These are phyloP conservation scores for Lysiphlebus fabarum DNA, from an alignment of 1,140 invertebrate genomes.

Conservation along the genomic window DNA sequence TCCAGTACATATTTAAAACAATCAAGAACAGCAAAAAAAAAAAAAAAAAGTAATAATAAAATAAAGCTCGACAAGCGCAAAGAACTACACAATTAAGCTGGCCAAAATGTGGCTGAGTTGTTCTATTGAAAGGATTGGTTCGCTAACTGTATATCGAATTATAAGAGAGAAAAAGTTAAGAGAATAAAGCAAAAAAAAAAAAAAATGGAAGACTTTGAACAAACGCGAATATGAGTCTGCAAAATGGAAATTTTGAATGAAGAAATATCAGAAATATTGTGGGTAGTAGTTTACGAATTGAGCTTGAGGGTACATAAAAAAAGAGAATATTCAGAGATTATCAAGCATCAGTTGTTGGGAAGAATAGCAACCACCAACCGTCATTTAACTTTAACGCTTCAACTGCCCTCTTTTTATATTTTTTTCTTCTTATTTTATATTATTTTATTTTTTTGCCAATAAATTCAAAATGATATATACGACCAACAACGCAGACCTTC, in stretches of 20 bases:
- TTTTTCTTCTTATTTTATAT: not conserved
- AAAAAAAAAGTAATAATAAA: slow-evolving; percentile 21
- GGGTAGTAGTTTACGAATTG: slow-evolving; percentile 24
- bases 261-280: slow-evolving; percentile 8
- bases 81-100: slow-evolving; percentile 54
- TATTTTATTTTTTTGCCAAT: not conserved
- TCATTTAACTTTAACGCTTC: slow-evolving; percentile 58
- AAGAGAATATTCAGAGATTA: slow-evolving; percentile 50
- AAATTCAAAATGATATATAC: not conserved
- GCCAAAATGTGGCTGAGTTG: slow-evolving; percentile 51
- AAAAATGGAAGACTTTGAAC: slow-evolving; percentile 6
- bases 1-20: too few relatives aligned
- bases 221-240: slow-evolving; percentile 29
- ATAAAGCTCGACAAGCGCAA: slow-evolving; percentile 25
- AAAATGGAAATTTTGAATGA: slow-evolving; percentile 19
- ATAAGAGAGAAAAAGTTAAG: slow-evolving; percentile 32
- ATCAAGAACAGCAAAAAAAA: not conserved
- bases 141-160: slow-evolving; percentile 43
- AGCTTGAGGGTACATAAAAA: slow-evolving; percentile 17
- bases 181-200: slow-evolving; percentile 22
- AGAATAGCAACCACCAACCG: slow-evolving; percentile 57
- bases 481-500: slow-evolving; percentile 29
- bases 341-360: slow-evolving; percentile 56
- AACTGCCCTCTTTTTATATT: slow-evolving; percentile 41
- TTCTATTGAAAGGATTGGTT: slow-evolving; percentile 55